phyloP scores from a whole-genome alignment of 2,888 invertebrate species.

The Flabesymbios commensalis region DNA sequence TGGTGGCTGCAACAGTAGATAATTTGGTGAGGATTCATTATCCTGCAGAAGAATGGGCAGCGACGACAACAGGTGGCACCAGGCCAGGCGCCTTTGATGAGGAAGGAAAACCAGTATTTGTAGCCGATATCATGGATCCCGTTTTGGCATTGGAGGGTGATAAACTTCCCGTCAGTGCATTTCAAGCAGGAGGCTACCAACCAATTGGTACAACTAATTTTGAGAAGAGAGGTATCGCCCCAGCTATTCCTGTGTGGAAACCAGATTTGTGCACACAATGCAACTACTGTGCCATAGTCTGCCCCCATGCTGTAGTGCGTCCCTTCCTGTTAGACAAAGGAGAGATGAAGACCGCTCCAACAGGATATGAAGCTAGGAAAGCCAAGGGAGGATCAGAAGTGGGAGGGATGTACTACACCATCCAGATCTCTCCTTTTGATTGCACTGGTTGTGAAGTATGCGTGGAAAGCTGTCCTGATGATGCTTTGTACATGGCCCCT shows the following conservation, averaged over 20 bases:
- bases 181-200: conserved; percentile 36
- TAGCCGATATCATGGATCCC: conserved; percentile 34
- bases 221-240: conserved; percentile 37
- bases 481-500: conserved; percentile 37
- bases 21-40: conserved; percentile 29
- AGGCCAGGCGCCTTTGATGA: background rate
- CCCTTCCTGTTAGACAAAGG: conserved; percentile 34
- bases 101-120: conserved; percentile 29
- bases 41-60: conserved; percentile 22
- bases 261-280: conserved; percentile 36
- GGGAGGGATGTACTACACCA: conserved; percentile 33
- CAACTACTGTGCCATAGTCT: conserved; percentile 38
- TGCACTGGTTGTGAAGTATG: conserved; percentile 35
- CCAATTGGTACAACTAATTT: conserved; percentile 31
- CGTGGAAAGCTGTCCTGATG: conserved; percentile 36
- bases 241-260: conserved; percentile 33
- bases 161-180: conserved; percentile 35
- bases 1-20: conserved; percentile 29
- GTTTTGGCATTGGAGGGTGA: conserved; percentile 36
- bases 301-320: conserved; percentile 36
- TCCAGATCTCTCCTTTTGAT: conserved; percentile 33
- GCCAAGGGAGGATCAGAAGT: conserved; percentile 37
- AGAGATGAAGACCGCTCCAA: conserved; percentile 29
- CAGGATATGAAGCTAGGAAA: conserved; percentile 35
- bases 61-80: conserved; percentile 8